Evolutionary conservation across 2,888 invertebrate genomes (phyloP).

Genomic region (Lagria hirta): DNA sequence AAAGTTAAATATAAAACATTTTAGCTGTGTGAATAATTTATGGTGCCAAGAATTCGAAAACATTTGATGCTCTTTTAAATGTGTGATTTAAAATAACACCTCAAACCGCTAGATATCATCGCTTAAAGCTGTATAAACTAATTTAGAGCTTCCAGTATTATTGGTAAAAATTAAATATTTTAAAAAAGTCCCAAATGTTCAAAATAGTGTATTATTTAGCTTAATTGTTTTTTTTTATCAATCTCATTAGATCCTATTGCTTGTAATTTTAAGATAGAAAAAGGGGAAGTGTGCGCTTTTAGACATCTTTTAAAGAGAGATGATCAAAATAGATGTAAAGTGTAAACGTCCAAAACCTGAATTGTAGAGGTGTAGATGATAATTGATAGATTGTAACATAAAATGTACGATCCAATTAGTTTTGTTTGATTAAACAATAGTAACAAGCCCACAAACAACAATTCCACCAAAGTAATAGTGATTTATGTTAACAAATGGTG

Average conservation of each 20-base stretch:
- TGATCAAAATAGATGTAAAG: constrained; percentile 4
- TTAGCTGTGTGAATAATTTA: too few relatives aligned
- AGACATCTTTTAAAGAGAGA: constrained; percentile 14
- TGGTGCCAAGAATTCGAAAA: too few relatives aligned
- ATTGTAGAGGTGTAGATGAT: background rate
- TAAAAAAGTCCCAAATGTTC: too few relatives aligned
- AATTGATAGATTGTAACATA: background rate
- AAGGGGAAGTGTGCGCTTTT: constrained; percentile 28
- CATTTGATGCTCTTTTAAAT: too few relatives aligned
- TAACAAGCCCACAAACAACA: background rate
- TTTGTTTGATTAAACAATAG: background rate
- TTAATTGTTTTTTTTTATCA: constrained; percentile 4
- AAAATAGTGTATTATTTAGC: too few relatives aligned
- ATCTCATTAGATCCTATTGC: constrained; percentile 16
- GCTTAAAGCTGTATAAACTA: too few relatives aligned
- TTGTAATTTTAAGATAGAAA: constrained; percentile 12
- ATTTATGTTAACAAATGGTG: background rate
- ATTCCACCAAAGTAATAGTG: background rate
- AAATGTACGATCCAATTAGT: background rate
- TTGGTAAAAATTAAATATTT: too few relatives aligned
- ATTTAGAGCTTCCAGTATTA: too few relatives aligned
- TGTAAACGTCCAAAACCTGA: background rate
- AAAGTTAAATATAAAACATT: too few relatives aligned
- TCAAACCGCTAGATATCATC: too few relatives aligned
- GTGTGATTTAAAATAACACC: too few relatives aligned